Conservation (phyloP, 2,113 vertebrate genomes). For the Gnathonemus longibarbis region DNA sequence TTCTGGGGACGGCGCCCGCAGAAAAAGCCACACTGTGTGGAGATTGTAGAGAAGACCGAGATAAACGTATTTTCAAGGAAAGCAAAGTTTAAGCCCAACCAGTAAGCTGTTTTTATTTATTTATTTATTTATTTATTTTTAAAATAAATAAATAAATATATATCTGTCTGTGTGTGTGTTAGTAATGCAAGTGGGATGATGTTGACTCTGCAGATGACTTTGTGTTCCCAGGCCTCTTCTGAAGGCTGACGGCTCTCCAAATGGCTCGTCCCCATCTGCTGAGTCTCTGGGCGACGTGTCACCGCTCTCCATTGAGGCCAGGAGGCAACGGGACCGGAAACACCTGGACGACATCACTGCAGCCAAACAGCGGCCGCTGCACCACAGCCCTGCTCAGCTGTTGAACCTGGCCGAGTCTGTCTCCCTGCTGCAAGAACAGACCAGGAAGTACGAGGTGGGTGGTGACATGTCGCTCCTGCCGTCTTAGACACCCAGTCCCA, state of each 20-base stretch:
- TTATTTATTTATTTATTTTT: no score
- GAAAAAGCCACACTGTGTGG: slow-evolving; percentile 66
- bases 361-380: slow-evolving; percentile 73
- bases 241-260: slow-evolving; percentile 49
- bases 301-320: slow-evolving; percentile 58
- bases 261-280: slow-evolving; percentile 47
- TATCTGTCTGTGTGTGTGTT: not conserved
- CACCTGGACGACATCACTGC: slow-evolving; percentile 87
- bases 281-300: slow-evolving; percentile 44
- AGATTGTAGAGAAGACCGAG: slow-evolving; percentile 70
- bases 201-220: not conserved
- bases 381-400: slow-evolving; percentile 67
- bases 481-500: not conserved
- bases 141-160: not conserved
- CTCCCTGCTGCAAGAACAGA: slow-evolving; percentile 68
- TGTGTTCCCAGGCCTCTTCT: slow-evolving; percentile 38
- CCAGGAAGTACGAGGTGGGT: slow-evolving; percentile 73
- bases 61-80: slow-evolving; percentile 47
- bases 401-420: slow-evolving; percentile 77
- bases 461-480: not conserved
- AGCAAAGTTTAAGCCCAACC: slow-evolving; percentile 74
- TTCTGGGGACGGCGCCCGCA: slow-evolving; percentile 39
- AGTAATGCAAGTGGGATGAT: not conserved
- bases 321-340: slow-evolving; percentile 65
- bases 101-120: slow-evolving; percentile 62